A percentile compares a stretch with the other conserved stretches of the same genome.
Conservation (phyloP, 2,888 invertebrate species). For the Erebia aethiops region DNA sequence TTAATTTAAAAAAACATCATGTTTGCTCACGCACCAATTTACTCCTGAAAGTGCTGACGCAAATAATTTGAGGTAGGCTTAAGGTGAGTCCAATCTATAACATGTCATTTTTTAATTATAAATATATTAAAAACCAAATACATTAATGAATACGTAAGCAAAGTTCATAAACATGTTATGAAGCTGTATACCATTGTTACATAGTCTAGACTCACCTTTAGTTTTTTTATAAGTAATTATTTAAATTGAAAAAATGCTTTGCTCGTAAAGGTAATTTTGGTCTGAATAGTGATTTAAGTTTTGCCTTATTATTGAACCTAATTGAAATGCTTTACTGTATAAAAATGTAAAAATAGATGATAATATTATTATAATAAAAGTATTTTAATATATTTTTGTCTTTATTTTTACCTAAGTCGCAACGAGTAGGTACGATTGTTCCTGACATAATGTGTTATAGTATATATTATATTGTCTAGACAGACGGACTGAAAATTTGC, state of each 20-base stretch:
- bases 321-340: conserved; percentile 40
- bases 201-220: conserved; percentile 2
- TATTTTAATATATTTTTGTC: not conserved
- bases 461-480: too few relatives aligned
- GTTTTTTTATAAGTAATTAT: too few relatives aligned
- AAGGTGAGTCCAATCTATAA: not conserved
- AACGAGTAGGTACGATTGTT: too few relatives aligned
- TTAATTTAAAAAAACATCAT: not conserved
- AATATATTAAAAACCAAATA: not conserved
- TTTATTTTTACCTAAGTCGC: not conserved
- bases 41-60: not conserved
- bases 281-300: conserved; percentile 31
- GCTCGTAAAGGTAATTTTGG: not conserved
- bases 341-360: conserved; percentile 39
- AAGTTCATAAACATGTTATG: not conserved
- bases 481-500: too few relatives aligned
- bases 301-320: conserved; percentile 31
- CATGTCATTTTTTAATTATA: too few relatives aligned
- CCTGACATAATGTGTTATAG: too few relatives aligned
- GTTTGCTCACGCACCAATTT: not conserved
- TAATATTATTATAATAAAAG: conserved; percentile 19
- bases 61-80: not conserved
- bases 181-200: not conserved
- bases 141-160: not conserved
- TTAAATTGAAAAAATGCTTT: not conserved